A percentile compares a stretch with the other conserved stretches of the same genome.
Conservation (phyloP, 1,140 invertebrate genomes). For the Cydia strobilella region DNA sequence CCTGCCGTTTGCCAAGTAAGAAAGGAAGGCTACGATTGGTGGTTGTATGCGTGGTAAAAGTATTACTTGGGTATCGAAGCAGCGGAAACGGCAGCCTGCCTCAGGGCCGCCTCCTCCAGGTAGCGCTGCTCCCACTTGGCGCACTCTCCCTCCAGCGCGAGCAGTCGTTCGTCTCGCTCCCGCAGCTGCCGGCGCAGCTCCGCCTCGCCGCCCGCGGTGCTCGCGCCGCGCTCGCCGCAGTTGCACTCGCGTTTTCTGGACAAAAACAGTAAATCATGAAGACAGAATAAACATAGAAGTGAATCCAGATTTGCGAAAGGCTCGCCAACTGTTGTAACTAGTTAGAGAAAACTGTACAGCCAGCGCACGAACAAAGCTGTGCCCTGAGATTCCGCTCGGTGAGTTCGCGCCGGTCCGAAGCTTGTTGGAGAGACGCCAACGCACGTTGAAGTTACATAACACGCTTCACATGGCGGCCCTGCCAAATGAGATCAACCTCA, state of each 20-base stretch:
- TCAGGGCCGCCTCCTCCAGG: slow-evolving; percentile 90
- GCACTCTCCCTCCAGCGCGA: slow-evolving; percentile 90
- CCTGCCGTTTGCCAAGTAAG: too few relatives aligned
- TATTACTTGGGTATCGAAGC: slow-evolving; percentile 84
- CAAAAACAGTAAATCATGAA: not conserved
- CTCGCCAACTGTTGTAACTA: too few relatives aligned
- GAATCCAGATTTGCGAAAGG: too few relatives aligned
- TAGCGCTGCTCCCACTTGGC: slow-evolving; percentile 94
- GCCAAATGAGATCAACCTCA: slow-evolving; percentile 78
- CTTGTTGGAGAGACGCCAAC: slow-evolving; percentile 89
- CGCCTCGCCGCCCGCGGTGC: slow-evolving; percentile 81
- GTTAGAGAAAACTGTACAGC: too few relatives aligned
- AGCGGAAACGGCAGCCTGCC: slow-evolving; percentile 91
- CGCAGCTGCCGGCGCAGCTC: slow-evolving; percentile 85
- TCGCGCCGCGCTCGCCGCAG: slow-evolving; percentile 47
- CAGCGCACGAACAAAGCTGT: too few relatives aligned
- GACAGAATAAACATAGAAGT: too few relatives aligned
- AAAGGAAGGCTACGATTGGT: too few relatives aligned
- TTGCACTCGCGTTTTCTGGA: slow-evolving; percentile 59
- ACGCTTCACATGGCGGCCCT: slow-evolving; percentile 50
- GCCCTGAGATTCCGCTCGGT: not conserved
- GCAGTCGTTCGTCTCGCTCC: slow-evolving; percentile 90
- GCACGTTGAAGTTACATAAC: slow-evolving; percentile 76
- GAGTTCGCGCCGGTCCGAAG: slow-evolving; percentile 83
- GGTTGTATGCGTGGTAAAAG: slow-evolving; percentile 61